Evolutionary conservation across 2,113 vertebrate species (phyloP), one percentile per base, ranked within the genome.

Genomic region (Paramisgurnus dabryanus): DNA sequence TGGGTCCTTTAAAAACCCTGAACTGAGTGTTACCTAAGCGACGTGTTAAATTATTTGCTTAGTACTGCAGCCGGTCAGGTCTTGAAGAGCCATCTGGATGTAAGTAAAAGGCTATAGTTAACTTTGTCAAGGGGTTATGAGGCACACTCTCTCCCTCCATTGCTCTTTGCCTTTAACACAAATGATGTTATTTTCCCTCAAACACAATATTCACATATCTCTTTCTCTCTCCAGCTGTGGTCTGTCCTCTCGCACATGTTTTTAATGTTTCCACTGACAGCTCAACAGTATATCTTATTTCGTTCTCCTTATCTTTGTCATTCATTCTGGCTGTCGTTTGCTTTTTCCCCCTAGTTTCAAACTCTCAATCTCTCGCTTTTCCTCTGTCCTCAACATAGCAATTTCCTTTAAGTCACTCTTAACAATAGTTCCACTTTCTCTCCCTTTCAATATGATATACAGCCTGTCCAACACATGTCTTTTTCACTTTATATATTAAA

Each of bases 91-190:
- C 87, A 85, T 87, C 87, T 89, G 89, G 79, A 84, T 87, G 66
- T 47, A 84, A 85, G 86, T 87, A 72, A 86, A 82, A 79, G 47
- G 78, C 86, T 83, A 85, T 87, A 87, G 89, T 91, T 87, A 86
- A 84, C 73, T 47, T 78, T 85, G 85, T 85, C 86, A 7, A 45
- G 78, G 63, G 39, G 45, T 83, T 47, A 7, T 47, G 2, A 8
- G 45, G 78, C 57, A 72, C 71, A 67, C 39, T 41, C 45, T 63
- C 49, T 55, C 34, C 11, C 49, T 61, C 71, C 13, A 40, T 43
- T 71, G 64, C 18, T 70, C 66, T 40, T 6, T 40, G 40, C 18
- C 70, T 61, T 64, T 76, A 22, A 64, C 60, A 76, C 73, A 64
- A 76, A 43, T 64, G 27, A 63, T 77, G 75, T 77, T 40, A 67